phyloP scores from a whole-genome alignment of 37 sponge, comb jelly and placozoan species.

The Spongilla lacustris region DNA sequence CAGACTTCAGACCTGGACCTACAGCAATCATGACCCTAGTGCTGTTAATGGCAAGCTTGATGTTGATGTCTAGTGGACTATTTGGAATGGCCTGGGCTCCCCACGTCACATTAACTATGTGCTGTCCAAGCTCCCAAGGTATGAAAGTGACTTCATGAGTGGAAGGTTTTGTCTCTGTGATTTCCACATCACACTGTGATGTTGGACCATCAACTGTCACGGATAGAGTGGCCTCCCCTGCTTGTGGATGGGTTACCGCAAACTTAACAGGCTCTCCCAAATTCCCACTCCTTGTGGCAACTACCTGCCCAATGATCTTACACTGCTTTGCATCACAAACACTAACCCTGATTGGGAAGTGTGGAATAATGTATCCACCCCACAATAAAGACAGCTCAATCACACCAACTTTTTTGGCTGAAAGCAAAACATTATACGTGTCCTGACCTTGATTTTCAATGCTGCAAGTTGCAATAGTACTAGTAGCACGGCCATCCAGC shows the following conservation, averaged over 20 bases:
- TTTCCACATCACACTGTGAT: slow-evolving; percentile 53
- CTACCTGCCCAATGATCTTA: slow-evolving; percentile 56
- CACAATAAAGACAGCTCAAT: slow-evolving; percentile 33
- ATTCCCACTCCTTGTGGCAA: slow-evolving; percentile 52
- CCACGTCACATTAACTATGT: slow-evolving; percentile 69
- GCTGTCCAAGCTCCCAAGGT: slow-evolving; percentile 75
- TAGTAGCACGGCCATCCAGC: slow-evolving; percentile 16
- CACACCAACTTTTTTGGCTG: slow-evolving; percentile 22
- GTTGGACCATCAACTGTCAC: slow-evolving; percentile 56
- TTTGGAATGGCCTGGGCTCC: slow-evolving; percentile 56
- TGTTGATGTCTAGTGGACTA: slow-evolving; percentile 57
- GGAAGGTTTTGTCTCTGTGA: slow-evolving; percentile 3
- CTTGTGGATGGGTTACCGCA: slow-evolving; percentile 49
- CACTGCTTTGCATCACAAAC: slow-evolving; percentile 73
- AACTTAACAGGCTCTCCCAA: slow-evolving; percentile 72
- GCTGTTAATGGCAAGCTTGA: slow-evolving; percentile 29
- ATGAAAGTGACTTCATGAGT: slow-evolving; percentile 52
- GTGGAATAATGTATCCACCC: slow-evolving; percentile 64
- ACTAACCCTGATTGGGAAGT: slow-evolving; percentile 54
- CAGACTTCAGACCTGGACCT: slow-evolving; percentile 78
- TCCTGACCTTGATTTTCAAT: slow-evolving; percentile 35
- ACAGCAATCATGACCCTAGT: slow-evolving; percentile 61
- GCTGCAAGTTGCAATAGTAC: slow-evolving; percentile 7
- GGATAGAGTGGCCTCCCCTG: slow-evolving; percentile 60
- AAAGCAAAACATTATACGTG: slow-evolving; percentile 48